Evolutionary conservation across 30 jellyfish, hydroid and myxozoan genomes (phyloP), one percentile per base, ranked within the genome.

Genomic region (Turritopsis rubra): DNA sequence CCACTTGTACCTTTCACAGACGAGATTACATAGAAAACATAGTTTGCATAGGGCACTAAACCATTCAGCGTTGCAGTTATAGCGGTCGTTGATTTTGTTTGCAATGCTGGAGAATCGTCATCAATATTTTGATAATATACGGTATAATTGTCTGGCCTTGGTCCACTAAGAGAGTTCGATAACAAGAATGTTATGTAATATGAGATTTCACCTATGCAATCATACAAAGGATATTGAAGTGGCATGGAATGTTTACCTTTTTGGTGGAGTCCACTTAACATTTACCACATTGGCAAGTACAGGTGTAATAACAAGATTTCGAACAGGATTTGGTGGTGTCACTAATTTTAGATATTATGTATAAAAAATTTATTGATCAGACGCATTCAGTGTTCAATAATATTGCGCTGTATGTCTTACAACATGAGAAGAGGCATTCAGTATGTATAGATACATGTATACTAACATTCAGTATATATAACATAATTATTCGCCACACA

Each of bases 71-170:
- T 71, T 28, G 85, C 83, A 41, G 89, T 79, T 52, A 89, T 30
- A 1, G 84, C 20, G 29, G 72, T 0, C 0, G 85, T 26, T 25
- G 86, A 24, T 20, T 24, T 23, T 41, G 53, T 41, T 28, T 25
- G 52, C 9, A 79, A 28, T 16, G 86, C 66, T 41, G 94, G 60
- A 1, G 87, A 76, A 28, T 87, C 21, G 41, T 52, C 75, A 21
- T 82, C 95, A 8, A 73, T 23, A 68, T 85, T 84, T 20, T 68
- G 26, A 87, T 88, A 93, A 66, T 68, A 75, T 0, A 93, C 89
- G 23, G 78, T 76, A 75, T 93, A 93, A 52, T 66, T 88, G 28
- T 96, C 80, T 29, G 88, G 91, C 0, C 79, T 21, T 23, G 98
- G 72, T 5, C 96, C 95, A 78, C 98, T 93, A 79, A 18, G 17